Evolutionary conservation across 2,797 vertebrate genomes (phyloP).

Genomic region (Ctenosaura bakeri): DNA sequence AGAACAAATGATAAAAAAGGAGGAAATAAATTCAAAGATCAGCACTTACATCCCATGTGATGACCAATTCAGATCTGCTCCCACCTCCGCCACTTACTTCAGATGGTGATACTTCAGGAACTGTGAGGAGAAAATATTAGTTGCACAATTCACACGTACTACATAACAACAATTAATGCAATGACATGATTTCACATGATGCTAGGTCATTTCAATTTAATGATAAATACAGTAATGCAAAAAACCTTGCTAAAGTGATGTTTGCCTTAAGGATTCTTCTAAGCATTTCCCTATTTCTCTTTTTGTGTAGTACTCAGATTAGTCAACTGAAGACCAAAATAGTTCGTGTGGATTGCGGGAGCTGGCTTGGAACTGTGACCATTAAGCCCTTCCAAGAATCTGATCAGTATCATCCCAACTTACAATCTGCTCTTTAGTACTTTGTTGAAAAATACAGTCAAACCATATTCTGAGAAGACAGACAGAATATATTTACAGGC

Average conservation of each 20-base stretch:
- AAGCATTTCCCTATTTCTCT: not conserved
- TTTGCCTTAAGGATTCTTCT: not conserved
- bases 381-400: not conserved
- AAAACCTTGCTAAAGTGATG: not conserved
- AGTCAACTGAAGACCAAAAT: not conserved
- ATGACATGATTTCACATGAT: not conserved
- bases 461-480: not conserved
- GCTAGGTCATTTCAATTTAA: not conserved
- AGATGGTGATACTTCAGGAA: slow-evolving; percentile 92
- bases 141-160: slow-evolving; percentile 32
- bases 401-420: not conserved
- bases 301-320: not conserved
- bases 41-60: slow-evolving; percentile 98
- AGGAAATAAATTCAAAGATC: slow-evolving; percentile 60
- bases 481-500: not conserved
- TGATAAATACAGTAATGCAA: no score
- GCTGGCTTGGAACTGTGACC: not conserved
- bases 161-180: not conserved
- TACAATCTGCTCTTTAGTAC: not conserved
- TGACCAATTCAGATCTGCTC: slow-evolving; percentile 96
- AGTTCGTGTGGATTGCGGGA: not conserved
- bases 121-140: slow-evolving; percentile 81
- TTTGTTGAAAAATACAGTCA: not conserved
- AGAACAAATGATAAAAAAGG: slow-evolving; percentile 6
- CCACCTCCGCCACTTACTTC: slow-evolving; percentile 96